Conservation (phyloP, 2,797 vertebrate species). For the Enteromius treurensis region DNA sequence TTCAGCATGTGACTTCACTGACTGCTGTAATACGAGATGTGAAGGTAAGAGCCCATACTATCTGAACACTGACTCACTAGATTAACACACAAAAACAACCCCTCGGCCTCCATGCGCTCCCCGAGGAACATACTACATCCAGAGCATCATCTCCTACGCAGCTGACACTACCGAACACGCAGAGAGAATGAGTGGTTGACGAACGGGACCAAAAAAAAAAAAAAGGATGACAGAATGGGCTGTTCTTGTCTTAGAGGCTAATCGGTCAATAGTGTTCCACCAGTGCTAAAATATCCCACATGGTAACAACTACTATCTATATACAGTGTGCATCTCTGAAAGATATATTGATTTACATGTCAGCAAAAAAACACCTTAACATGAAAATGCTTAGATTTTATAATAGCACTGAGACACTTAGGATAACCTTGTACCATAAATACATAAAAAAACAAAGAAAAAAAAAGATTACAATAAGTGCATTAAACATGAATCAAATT, state of each 20-base stretch:
- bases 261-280: background rate
- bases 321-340: background rate
- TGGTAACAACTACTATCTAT: background rate
- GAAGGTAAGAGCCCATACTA: slow-evolving; percentile 9
- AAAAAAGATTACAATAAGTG: too few species aligned
- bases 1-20: slow-evolving; percentile 32
- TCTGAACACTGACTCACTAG: slow-evolving; percentile 23
- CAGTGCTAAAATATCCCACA: background rate
- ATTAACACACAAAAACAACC: slow-evolving; percentile 29
- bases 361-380: background rate
- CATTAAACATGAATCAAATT: too few species aligned
- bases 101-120: slow-evolving; percentile 23
- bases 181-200: slow-evolving; percentile 10
- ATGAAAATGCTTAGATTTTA: background rate
- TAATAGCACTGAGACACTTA: too few species aligned
- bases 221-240: background rate
- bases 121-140: slow-evolving; percentile 6
- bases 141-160: slow-evolving; percentile 28
- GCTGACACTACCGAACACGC: background rate
- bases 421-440: too few species aligned
- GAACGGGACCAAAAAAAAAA: background rate
- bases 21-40: slow-evolving; percentile 19
- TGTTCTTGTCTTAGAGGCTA: background rate
- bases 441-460: too few species aligned
- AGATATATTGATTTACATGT: background rate